These are phyloP conservation scores for Macrophya annulata DNA, from an alignment of 2,888 invertebrate genomes.

Conservation along the genomic window DNA sequence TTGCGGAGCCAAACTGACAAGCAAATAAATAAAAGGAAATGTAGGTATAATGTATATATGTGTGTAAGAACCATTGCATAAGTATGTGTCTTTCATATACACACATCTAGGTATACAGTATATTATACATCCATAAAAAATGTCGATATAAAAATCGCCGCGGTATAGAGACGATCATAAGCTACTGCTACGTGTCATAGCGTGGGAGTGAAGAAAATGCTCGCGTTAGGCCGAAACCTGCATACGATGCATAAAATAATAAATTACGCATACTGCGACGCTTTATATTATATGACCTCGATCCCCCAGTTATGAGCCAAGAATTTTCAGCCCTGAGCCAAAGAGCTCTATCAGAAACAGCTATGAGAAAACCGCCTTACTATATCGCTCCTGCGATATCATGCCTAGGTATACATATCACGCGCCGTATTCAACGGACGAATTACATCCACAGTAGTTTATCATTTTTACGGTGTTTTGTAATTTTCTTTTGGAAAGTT, in stretches of 20 bases:
- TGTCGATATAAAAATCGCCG: not conserved
- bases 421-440: not conserved
- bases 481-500: not conserved
- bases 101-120: too few species aligned
- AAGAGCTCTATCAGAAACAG: constrained; percentile 64
- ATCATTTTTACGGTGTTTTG: constrained; percentile 5
- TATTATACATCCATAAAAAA: not conserved
- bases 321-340: constrained; percentile 71
- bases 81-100: not conserved
- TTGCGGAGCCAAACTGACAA: not conserved
- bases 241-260: constrained; percentile 68
- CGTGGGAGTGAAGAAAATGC: constrained; percentile 57
- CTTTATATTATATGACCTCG: constrained; percentile 67
- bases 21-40: not conserved
- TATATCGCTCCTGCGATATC: not conserved
- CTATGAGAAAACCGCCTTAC: not conserved
- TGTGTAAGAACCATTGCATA: not conserved
- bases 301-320: constrained; percentile 69
- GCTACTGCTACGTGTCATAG: not conserved
- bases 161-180: not conserved
- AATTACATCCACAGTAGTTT: not conserved
- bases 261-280: constrained; percentile 66
- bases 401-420: not conserved
- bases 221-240: constrained; percentile 65
- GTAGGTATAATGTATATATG: not conserved